These are phyloP conservation scores for Choloepus didactylus DNA, from an alignment of 2,797 vertebrate species.

Conservation along the genomic window DNA sequence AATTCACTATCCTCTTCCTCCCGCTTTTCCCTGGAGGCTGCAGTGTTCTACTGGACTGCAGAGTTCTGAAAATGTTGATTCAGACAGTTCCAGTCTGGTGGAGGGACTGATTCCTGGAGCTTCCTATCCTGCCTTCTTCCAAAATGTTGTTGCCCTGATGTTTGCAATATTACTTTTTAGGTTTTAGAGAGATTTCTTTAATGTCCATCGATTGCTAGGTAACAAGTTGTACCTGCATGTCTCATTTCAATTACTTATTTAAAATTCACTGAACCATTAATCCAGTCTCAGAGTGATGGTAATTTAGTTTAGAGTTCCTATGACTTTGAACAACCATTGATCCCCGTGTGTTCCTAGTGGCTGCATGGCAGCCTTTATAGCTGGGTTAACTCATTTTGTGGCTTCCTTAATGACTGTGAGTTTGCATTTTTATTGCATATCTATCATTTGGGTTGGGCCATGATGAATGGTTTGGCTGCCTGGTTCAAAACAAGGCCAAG, in stretches of 20 bases:
- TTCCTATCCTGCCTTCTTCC: neutral
- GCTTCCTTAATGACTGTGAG: slow-evolving; percentile 74
- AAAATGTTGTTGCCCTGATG: slow-evolving; percentile 47
- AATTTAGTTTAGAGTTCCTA: slow-evolving; percentile 64
- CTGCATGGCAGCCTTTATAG: slow-evolving; percentile 75
- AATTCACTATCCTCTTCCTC: too few species aligned
- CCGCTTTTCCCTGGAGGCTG: too few species aligned
- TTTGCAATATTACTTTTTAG: neutral
- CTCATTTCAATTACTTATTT: slow-evolving; percentile 84
- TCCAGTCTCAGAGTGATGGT: slow-evolving; percentile 60
- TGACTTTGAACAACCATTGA: slow-evolving; percentile 86
- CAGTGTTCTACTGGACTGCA: too few species aligned
- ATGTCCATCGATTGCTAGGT: slow-evolving; percentile 68
- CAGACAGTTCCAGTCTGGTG: too few species aligned
- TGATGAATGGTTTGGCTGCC: slow-evolving; percentile 77
- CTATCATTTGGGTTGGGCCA: slow-evolving; percentile 78
- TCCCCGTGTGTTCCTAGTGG: slow-evolving; percentile 70
- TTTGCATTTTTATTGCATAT: slow-evolving; percentile 84
- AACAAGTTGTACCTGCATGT: slow-evolving; percentile 77
- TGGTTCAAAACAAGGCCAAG: slow-evolving; percentile 79
- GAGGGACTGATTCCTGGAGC: too few species aligned
- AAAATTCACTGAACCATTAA: slow-evolving; percentile 82
- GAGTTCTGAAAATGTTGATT: too few species aligned
- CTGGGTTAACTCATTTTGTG: slow-evolving; percentile 81
- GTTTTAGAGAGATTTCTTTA: slow-evolving; percentile 69